Percentiles rank a stretch among this genome's conserved stretches.
Evolutionary conservation across 2,888 invertebrate species (phyloP).

Genomic region (Plagodis dolabraria): DNA sequence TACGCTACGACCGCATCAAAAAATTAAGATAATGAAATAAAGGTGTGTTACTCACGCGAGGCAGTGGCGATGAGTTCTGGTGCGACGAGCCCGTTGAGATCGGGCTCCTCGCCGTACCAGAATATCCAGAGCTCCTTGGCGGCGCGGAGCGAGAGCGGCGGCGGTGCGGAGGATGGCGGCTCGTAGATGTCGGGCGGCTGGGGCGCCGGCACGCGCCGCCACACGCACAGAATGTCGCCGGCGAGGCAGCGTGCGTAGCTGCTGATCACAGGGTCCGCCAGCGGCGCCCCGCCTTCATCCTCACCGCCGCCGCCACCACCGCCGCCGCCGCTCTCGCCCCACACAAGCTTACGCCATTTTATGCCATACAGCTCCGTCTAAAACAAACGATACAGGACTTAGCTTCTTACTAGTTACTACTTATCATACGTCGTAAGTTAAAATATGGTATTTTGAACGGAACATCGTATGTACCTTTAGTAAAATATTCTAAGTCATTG

Average conservation of each 20-base stretch:
- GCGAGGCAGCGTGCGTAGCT: conserved; percentile 96
- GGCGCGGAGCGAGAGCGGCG: conserved; percentile 92
- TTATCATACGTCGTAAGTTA: neutral
- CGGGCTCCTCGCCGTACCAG: conserved; percentile 99
- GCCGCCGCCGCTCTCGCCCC: conserved; percentile 88
- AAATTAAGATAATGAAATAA: neutral
- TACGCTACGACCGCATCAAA: too few species aligned
- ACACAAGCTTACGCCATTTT: conserved; percentile 98
- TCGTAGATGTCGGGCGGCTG: conserved; percentile 79
- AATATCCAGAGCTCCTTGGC: conserved; percentile 99
- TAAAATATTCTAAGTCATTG: too few species aligned
- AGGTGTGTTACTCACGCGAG: conserved; percentile 89
- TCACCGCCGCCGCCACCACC: conserved; percentile 76
- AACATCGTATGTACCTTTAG: neutral
- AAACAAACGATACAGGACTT: conserved; percentile 55
- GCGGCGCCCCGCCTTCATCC: conserved; percentile 86
- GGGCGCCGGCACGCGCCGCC: conserved; percentile 93
- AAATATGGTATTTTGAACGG: neutral
- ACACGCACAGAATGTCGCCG: conserved; percentile 98
- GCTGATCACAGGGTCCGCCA: conserved; percentile 95
- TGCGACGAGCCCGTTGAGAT: conserved; percentile 92
- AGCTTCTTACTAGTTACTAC: neutral
- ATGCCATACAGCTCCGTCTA: conserved; percentile 99
- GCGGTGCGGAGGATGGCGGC: conserved; percentile 82
- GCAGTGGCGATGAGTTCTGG: conserved; percentile 92